A percentile compares a stretch with the other conserved stretches of the same genome.
Conservation (phyloP, 2,797 vertebrate species). For the Harpagifer antarcticus region DNA sequence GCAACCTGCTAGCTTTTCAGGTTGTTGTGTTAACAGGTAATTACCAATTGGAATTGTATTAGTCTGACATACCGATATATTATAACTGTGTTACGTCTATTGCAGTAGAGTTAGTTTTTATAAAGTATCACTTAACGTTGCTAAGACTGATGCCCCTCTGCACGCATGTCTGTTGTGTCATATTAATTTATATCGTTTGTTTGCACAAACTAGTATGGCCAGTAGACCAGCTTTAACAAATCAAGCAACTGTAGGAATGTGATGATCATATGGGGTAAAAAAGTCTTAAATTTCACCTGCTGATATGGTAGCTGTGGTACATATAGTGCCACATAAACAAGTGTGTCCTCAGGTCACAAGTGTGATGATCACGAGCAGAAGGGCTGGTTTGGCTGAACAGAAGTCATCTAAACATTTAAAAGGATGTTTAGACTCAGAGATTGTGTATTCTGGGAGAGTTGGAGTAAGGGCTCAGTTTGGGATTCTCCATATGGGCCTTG, state of each 20-base stretch:
- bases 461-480: conserved; percentile 53
- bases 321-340: conserved; percentile 24
- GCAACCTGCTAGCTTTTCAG: not conserved
- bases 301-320: conserved; percentile 5
- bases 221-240: not conserved
- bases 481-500: conserved; percentile 58
- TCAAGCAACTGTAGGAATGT: not conserved
- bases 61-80: not conserved
- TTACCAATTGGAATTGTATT: not conserved
- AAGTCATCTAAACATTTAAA: not conserved
- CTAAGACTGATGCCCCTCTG: not conserved
- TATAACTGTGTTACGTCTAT: not conserved
- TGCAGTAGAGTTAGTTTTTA: not conserved
- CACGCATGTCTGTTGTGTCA: conserved; percentile 41
- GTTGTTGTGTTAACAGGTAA: not conserved
- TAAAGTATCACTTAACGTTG: not conserved
- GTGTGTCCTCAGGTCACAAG: conserved; percentile 50
- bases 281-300: not conserved
- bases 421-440: conserved; percentile 75
- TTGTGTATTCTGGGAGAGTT: conserved; percentile 56
- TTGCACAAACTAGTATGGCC: not conserved
- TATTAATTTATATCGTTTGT: not conserved
- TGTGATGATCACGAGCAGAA: conserved; percentile 45
- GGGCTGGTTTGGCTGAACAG: conserved; percentile 30
- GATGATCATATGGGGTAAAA: not conserved